phyloP scores from a whole-genome alignment of 2,797 vertebrate species.

The Gambelia wislizenii region DNA sequence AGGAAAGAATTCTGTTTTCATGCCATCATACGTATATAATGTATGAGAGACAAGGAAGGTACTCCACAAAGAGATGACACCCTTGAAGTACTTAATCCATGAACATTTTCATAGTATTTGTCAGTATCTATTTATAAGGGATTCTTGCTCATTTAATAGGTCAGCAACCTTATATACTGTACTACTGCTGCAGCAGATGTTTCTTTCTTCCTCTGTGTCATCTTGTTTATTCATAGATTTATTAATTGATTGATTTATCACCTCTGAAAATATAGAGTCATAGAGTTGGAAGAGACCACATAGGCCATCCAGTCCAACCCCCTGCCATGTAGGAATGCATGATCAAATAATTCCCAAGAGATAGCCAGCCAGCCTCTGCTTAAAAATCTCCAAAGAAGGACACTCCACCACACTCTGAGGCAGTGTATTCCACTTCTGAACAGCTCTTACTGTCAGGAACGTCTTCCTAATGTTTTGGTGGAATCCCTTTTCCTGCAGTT shows the following conservation, averaged over 20 bases:
- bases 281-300: too few species aligned
- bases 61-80: conserved; percentile 31
- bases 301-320: too few species aligned
- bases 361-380: too few species aligned
- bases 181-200: conserved; percentile 54
- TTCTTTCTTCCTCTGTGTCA: conserved; percentile 36
- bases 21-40: conserved; percentile 49
- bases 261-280: neutral
- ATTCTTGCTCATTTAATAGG: conserved; percentile 67
- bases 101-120: conserved; percentile 66
- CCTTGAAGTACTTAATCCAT: conserved; percentile 55
- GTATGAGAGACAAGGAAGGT: conserved; percentile 52
- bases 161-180: conserved; percentile 58
- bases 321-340: too few species aligned
- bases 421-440: too few species aligned
- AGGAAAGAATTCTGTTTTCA: conserved; percentile 36
- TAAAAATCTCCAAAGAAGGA: too few species aligned
- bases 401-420: too few species aligned
- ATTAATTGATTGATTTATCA: neutral
- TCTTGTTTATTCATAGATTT: conserved; percentile 54
- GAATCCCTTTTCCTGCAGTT: too few species aligned
- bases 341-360: too few species aligned
- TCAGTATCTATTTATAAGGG: conserved; percentile 63
- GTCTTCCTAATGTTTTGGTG: too few species aligned
- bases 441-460: too few species aligned